Evolutionary conservation across 2,888 invertebrate species (phyloP).

Genomic region (Epicampocera succincta): DNA sequence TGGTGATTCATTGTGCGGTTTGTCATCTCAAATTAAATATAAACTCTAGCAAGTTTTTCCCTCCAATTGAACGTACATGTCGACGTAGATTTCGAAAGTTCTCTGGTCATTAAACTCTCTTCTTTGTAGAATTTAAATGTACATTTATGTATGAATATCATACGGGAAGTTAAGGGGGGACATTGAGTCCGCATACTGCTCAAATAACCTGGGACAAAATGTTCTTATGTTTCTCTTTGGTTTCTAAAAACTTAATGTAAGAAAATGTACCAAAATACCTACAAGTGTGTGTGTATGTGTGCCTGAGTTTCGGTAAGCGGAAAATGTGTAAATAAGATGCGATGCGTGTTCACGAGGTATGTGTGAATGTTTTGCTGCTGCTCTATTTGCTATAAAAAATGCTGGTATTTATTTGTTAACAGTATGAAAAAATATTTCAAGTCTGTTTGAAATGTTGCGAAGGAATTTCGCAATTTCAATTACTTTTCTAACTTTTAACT

Average conservation of each 20-base stretch:
- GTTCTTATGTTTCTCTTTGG: background rate
- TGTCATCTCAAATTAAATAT: background rate
- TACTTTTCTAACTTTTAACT: constrained; percentile 41
- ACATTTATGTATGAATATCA: constrained; percentile 49
- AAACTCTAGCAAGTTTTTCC: background rate
- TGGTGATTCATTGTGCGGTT: too few relatives aligned
- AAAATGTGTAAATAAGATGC: too few relatives aligned
- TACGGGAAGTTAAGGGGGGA: constrained; percentile 17
- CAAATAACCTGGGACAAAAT: constrained; percentile 12
- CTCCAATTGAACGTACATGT: too few relatives aligned
- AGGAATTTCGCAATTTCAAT: too few relatives aligned
- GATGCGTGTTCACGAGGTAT: too few relatives aligned
- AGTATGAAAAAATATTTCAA: too few relatives aligned
- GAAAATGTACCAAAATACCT: too few relatives aligned
- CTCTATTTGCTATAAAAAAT: background rate
- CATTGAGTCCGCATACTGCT: constrained; percentile 13
- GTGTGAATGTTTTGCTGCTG: too few relatives aligned
- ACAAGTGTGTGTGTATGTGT: background rate
- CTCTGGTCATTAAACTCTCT: constrained; percentile 25
- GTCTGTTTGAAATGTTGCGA: too few relatives aligned
- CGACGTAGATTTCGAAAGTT: constrained; percentile 6
- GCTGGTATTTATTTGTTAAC: background rate
- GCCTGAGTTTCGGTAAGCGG: too few relatives aligned
- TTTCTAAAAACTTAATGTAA: constrained; percentile 13
- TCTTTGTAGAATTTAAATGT: constrained; percentile 25